Evolutionary conservation across 1,140 invertebrate genomes (phyloP).

Genomic region (Neotoxoptera formosana): DNA sequence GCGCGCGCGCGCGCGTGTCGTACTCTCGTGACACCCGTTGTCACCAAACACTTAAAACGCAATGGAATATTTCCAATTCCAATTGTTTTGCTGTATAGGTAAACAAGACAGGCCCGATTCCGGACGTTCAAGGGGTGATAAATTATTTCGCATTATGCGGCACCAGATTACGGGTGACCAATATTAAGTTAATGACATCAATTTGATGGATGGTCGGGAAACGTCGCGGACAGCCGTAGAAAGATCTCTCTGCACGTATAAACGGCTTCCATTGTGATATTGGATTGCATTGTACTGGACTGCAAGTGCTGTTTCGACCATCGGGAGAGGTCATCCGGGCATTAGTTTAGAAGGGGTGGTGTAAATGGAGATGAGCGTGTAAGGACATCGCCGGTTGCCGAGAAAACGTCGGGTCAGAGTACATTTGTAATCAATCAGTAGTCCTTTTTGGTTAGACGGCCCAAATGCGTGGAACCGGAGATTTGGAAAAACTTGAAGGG

Average conservation of each 20-base stretch:
- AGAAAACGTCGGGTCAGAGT: slow-evolving; percentile 18
- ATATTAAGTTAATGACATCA: slow-evolving; percentile 23
- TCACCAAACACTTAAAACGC: no score
- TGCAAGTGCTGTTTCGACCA: neutral
- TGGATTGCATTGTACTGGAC: slow-evolving; percentile 12
- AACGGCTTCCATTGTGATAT: slow-evolving; percentile 9
- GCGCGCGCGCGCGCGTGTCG: neutral
- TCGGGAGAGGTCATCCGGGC: neutral
- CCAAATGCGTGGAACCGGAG: neutral
- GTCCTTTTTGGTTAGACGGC: neutral
- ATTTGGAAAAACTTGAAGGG: slow-evolving; percentile 8
- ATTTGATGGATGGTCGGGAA: slow-evolving; percentile 17
- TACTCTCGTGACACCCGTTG: neutral
- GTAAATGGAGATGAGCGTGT: slow-evolving; percentile 8
- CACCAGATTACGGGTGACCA: neutral
- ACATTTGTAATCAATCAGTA: slow-evolving; percentile 24
- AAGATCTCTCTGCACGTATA: slow-evolving; percentile 13
- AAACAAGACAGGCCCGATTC: neutral
- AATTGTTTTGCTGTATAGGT: slow-evolving; percentile 4
- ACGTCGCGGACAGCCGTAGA: neutral
- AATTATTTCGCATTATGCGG: slow-evolving; percentile 6
- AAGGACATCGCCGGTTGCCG: neutral
- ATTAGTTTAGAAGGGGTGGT: neutral
- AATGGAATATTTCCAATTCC: slow-evolving; percentile 8
- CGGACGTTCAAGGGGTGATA: neutral